phyloP scores from a whole-genome alignment of 2,113 vertebrate species.

The Panthera uncia region DNA sequence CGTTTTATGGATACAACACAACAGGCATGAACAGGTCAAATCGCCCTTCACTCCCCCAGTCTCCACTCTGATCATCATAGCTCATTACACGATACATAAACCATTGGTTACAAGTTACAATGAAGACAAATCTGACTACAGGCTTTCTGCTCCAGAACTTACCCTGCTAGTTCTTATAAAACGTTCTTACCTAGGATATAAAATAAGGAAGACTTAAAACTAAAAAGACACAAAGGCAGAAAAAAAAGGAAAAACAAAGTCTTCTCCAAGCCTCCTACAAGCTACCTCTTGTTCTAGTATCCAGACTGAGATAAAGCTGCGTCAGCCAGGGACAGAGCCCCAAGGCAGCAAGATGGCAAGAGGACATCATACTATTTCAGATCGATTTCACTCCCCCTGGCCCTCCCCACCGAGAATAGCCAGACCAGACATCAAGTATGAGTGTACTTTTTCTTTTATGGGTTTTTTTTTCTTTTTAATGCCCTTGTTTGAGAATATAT shows the following conservation, averaged over 20 bases:
- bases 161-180: fast-evolving
- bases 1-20: not conserved
- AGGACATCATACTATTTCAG: not conserved
- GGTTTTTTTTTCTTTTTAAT: slow-evolving; percentile 61
- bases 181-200: not conserved
- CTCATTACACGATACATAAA: fast-evolving
- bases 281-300: not conserved
- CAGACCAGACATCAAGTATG: not conserved
- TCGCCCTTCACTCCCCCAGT: not conserved
- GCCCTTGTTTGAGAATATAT: slow-evolving; percentile 81
- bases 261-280: not conserved
- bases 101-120: not conserved
- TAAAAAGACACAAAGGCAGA: not conserved
- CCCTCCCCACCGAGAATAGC: not conserved
- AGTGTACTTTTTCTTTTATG: not conserved
- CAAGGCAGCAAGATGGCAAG: not conserved
- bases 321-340: not conserved
- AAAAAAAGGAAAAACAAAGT: not conserved
- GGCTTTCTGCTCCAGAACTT: not conserved
- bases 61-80: not conserved
- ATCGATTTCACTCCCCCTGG: not conserved
- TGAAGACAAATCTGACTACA: not conserved
- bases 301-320: not conserved
- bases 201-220: not conserved
- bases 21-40: not conserved